phyloP scores from a whole-genome alignment of 2,113 vertebrate species.

The Oceanites oceanicus region DNA sequence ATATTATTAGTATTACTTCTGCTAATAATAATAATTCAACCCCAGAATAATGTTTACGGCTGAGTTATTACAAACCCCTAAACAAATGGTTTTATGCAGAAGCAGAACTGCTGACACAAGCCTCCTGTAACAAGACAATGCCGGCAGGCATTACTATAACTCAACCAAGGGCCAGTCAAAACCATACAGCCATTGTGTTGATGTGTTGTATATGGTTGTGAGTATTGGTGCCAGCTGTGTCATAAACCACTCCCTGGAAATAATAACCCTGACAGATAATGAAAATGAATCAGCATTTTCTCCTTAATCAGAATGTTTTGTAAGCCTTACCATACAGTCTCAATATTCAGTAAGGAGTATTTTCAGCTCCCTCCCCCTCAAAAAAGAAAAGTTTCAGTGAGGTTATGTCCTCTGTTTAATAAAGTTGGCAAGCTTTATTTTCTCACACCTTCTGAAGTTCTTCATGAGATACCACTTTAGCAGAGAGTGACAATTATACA shows the following conservation, averaged over 20 bases:
- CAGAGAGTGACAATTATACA: slow-evolving; percentile 16
- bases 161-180: slow-evolving; percentile 52
- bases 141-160: slow-evolving; percentile 6
- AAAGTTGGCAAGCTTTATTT: slow-evolving; percentile 48
- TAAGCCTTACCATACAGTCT: background rate
- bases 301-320: background rate
- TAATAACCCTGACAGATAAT: background rate
- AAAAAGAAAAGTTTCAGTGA: background rate
- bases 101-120: slow-evolving; percentile 50
- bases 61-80: background rate
- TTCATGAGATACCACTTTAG: background rate
- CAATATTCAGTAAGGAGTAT: background rate
- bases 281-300: slow-evolving; percentile 5
- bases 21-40: slow-evolving; percentile 44
- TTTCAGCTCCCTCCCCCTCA: background rate
- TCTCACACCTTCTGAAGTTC: slow-evolving; percentile 42
- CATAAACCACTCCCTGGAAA: slow-evolving; percentile 36
- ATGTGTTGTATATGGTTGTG: background rate
- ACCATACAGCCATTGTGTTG: background rate
- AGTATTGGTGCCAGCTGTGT: slow-evolving; percentile 17
- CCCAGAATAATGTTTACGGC: background rate
- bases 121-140: background rate
- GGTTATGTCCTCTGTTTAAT: slow-evolving; percentile 41
- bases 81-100: slow-evolving; percentile 34
- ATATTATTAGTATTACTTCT: background rate